Conservation (phyloP, 2,797 vertebrate genomes). For the Chaetodon trifasciatus region DNA sequence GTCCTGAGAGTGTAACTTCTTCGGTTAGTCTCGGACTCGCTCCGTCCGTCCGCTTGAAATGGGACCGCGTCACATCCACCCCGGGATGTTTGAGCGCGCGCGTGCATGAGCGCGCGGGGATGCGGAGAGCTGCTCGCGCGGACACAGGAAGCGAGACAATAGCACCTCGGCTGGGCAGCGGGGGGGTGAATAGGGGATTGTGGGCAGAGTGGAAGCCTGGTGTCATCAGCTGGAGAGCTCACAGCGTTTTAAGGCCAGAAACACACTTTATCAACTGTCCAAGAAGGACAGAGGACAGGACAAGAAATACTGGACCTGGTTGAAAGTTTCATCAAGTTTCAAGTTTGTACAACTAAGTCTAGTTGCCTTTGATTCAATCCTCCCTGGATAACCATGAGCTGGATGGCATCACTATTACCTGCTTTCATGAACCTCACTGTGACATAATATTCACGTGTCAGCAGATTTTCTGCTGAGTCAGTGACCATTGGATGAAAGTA, state of each 20-base stretch:
- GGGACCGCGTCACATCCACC: slow-evolving; percentile 26
- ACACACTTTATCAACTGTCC: neutral
- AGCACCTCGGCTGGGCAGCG: slow-evolving; percentile 65
- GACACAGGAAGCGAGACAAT: slow-evolving; percentile 83
- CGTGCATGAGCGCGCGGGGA: slow-evolving; percentile 3
- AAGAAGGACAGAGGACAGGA: too few species aligned
- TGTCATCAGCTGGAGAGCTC: slow-evolving; percentile 46
- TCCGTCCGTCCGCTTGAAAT: slow-evolving; percentile 22
- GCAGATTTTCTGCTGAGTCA: too few species aligned
- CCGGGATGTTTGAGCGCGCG: slow-evolving; percentile 1
- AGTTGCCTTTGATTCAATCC: too few species aligned
- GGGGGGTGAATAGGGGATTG: slow-evolving; percentile 37
- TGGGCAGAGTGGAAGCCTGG: slow-evolving; percentile 2
- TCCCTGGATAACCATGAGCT: too few species aligned
- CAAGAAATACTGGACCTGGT: too few species aligned
- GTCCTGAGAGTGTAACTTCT: neutral
- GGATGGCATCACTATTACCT: too few species aligned
- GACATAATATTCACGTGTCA: too few species aligned
- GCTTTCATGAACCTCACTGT: neutral
- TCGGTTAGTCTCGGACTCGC: slow-evolving; percentile 21
- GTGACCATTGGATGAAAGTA: too few species aligned
- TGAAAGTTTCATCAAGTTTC: too few species aligned
- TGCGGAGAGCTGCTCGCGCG: slow-evolving; percentile 36
- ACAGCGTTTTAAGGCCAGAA: neutral
- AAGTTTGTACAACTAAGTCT: too few species aligned